Percentiles rank a stretch among this genome's conserved stretches.
Evolutionary conservation across 2,888 invertebrate species (phyloP).

Genomic region (Lepetodrilus schrolli): DNA sequence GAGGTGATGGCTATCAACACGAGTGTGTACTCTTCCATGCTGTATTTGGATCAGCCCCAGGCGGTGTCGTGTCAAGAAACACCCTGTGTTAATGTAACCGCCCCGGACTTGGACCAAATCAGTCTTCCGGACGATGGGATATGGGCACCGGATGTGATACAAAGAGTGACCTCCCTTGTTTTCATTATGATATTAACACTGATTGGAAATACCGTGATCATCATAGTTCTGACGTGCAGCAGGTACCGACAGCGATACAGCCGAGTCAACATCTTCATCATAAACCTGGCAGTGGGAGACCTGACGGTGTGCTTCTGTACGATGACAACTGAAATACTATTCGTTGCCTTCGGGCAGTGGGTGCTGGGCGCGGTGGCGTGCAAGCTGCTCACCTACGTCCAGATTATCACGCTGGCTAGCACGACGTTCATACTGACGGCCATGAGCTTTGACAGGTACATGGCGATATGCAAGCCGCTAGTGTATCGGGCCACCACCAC

Average conservation of each 20-base stretch:
- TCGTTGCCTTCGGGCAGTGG: conserved; percentile 76
- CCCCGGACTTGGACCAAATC: not conserved
- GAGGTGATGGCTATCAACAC: not conserved
- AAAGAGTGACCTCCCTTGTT: conserved; percentile 73
- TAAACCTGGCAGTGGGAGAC: conserved; percentile 76
- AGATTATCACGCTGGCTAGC: conserved; percentile 75
- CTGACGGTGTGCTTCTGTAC: conserved; percentile 75
- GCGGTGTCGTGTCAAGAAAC: not conserved
- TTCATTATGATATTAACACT: conserved; percentile 74
- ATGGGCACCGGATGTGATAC: conserved; percentile 75
- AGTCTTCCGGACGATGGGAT: conserved; percentile 45
- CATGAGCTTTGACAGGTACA: conserved; percentile 76
- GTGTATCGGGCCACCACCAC: conserved; percentile 64
- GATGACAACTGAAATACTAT: conserved; percentile 76
- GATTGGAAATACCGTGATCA: conserved; percentile 74
- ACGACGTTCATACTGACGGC: conserved; percentile 76
- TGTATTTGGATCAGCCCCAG: not conserved
- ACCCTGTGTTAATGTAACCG: not conserved
- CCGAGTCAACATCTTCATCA: conserved; percentile 76
- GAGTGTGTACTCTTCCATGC: not conserved
- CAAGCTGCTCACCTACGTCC: conserved; percentile 74
- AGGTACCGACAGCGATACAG: conserved; percentile 69
- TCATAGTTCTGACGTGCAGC: conserved; percentile 74
- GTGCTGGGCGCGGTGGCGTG: conserved; percentile 75
- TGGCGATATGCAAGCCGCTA: conserved; percentile 75